Percentiles rank a stretch among this genome's conserved stretches.
phyloP scores from a whole-genome alignment of 2,797 vertebrate species.

The Apogon talboti region DNA sequence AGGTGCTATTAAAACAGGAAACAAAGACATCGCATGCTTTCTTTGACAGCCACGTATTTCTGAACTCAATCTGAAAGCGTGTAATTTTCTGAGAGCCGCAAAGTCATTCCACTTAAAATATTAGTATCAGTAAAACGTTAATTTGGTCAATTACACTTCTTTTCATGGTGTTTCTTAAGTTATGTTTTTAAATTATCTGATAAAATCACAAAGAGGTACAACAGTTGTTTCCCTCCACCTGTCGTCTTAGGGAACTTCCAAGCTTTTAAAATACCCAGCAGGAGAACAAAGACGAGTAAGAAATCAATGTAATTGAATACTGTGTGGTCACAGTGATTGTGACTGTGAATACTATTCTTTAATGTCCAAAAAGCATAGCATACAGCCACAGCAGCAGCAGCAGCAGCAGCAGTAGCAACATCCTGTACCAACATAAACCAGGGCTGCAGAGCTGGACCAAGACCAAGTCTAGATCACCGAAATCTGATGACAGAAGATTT shows the following conservation, averaged over 20 bases:
- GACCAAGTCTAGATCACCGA: slow-evolving; percentile 3
- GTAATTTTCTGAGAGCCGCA: background rate
- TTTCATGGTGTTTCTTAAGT: slow-evolving; percentile 3
- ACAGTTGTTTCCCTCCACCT: slow-evolving; percentile 24
- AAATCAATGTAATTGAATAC: slow-evolving; percentile 61
- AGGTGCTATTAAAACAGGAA: background rate
- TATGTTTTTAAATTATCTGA: slow-evolving; percentile 24
- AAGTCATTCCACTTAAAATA: background rate
- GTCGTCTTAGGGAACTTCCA: slow-evolving; percentile 4
- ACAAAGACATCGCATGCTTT: background rate
- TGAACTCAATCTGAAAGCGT: background rate
- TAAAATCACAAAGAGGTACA: slow-evolving; percentile 4
- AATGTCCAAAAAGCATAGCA: slow-evolving; percentile 39
- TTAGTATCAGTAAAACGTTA: slow-evolving; percentile 2
- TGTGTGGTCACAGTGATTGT: slow-evolving; percentile 46
- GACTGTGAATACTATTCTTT: slow-evolving; percentile 32
- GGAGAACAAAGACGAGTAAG: slow-evolving; percentile 35
- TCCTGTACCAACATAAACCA: slow-evolving; percentile 19
- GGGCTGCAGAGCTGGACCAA: background rate
- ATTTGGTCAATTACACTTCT: slow-evolving; percentile 10
- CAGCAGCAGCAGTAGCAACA: slow-evolving; percentile 29
- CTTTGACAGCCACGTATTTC: background rate
- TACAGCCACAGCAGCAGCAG: slow-evolving; percentile 29
- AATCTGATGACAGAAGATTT: slow-evolving; percentile 25
- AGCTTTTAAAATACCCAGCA: slow-evolving; percentile 38